phyloP scores from a whole-genome alignment of 2,888 invertebrate species.

The Ochropacha duplaris region DNA sequence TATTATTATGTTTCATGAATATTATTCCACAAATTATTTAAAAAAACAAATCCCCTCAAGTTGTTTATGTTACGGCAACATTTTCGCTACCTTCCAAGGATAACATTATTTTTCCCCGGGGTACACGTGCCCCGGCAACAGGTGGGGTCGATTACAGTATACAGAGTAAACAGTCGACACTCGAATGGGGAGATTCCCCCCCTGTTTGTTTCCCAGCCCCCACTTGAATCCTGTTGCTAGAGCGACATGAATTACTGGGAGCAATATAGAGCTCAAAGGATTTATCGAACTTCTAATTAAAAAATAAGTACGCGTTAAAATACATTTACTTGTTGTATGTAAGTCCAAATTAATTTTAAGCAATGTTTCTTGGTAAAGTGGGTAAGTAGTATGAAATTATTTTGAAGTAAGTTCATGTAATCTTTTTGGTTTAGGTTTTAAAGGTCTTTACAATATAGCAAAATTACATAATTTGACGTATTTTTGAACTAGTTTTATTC shows the following conservation, averaged over 20 bases:
- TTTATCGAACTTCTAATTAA: not conserved
- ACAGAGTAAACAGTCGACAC: not conserved
- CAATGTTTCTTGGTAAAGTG: not conserved
- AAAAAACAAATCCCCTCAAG: not conserved
- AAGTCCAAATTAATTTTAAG: not conserved
- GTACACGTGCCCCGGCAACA: conserved; percentile 21
- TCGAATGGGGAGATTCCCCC: not conserved
- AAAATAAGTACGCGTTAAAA: not conserved
- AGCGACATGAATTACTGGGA: not conserved
- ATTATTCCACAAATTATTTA: no score
- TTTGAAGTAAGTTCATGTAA: no score
- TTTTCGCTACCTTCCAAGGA: conserved; percentile 16
- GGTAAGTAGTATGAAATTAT: no score
- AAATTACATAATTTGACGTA: no score
- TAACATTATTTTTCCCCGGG: conserved; percentile 19
- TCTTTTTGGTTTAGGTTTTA: no score
- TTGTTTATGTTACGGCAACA: conserved; percentile 9
- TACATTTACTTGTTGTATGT: not conserved
- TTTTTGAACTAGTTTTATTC: no score
- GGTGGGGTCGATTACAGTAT: conserved; percentile 10
- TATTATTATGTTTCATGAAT: no score
- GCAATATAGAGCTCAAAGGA: not conserved
- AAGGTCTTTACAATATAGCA: no score
- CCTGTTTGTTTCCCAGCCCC: not conserved
- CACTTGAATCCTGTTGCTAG: not conserved